A percentile compares a stretch with the other conserved stretches of the same genome.
Evolutionary conservation across 2,888 invertebrate genomes (phyloP).

Genomic region (Ochropleura plecta): DNA sequence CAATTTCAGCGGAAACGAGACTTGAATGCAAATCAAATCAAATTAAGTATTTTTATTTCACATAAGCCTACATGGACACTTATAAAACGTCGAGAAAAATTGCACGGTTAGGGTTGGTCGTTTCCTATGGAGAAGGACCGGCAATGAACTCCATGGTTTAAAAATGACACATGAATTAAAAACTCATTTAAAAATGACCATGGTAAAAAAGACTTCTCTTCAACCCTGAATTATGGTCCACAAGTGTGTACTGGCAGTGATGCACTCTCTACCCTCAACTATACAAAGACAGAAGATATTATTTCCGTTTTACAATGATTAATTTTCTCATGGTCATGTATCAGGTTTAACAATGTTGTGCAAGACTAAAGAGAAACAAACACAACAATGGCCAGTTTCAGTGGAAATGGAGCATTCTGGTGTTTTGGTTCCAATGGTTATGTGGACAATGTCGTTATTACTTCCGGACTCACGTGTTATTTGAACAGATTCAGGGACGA

Average conservation of each 20-base stretch:
- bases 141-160: no score
- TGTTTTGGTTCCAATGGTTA: conserved; percentile 31
- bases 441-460: conserved; percentile 37
- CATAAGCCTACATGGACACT: no score
- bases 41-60: no score
- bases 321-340: background rate
- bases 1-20: background rate
- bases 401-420: conserved; percentile 34
- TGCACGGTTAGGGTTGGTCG: no score
- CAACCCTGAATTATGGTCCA: no score
- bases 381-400: conserved; percentile 42
- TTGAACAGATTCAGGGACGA: conserved; percentile 34
- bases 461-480: conserved; percentile 36
- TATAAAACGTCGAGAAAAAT: no score
- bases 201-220: no score
- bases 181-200: no score
- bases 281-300: background rate
- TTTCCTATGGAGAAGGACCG: no score
- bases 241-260: background rate
- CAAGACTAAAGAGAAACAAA: conserved; percentile 8
- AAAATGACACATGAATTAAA: no score
- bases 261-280: background rate
- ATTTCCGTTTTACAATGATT: background rate
- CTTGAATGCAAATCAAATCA: background rate
- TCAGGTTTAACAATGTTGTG: conserved; percentile 31